phyloP scores from a whole-genome alignment of 37 sponge, comb jelly and placozoan genomes.

The Cladorhizidae sp. region DNA sequence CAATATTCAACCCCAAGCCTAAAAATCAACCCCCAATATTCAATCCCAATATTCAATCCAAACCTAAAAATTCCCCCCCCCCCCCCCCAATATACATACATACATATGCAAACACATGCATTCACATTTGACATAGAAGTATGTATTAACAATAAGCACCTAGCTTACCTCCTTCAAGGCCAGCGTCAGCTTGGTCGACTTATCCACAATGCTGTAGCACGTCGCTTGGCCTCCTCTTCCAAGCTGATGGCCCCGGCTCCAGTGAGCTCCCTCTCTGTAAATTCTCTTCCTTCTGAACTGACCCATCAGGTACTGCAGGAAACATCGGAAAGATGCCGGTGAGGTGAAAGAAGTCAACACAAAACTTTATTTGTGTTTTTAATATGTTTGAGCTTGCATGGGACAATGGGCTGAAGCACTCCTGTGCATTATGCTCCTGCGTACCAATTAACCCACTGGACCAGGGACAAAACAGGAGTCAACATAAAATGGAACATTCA shows the following conservation, averaged over 20 bases:
- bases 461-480: too few species aligned
- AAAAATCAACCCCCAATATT: too few species aligned
- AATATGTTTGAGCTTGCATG: too few species aligned
- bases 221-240: constrained; percentile 48
- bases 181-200: constrained; percentile 2
- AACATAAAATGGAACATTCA: too few species aligned
- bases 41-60: too few species aligned
- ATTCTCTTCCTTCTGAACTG: constrained; percentile 12
- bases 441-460: too few species aligned
- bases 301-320: constrained; percentile 38
- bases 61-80: too few species aligned
- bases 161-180: constrained; percentile 64
- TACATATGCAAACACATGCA: too few species aligned
- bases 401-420: too few species aligned
- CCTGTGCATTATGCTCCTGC: too few species aligned
- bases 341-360: background rate
- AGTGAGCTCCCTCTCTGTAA: constrained; percentile 48
- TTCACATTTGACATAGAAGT: background rate
- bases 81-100: background rate
- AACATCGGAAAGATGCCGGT: background rate
- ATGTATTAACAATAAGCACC: background rate
- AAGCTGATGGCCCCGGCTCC: constrained; percentile 38
- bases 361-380: too few species aligned
- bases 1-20: background rate
- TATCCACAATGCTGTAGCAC: constrained; percentile 49